Percentiles rank a stretch among this genome's conserved stretches.
phyloP scores from a whole-genome alignment of 2,797 vertebrate species.

The Sparidentex hasta region DNA sequence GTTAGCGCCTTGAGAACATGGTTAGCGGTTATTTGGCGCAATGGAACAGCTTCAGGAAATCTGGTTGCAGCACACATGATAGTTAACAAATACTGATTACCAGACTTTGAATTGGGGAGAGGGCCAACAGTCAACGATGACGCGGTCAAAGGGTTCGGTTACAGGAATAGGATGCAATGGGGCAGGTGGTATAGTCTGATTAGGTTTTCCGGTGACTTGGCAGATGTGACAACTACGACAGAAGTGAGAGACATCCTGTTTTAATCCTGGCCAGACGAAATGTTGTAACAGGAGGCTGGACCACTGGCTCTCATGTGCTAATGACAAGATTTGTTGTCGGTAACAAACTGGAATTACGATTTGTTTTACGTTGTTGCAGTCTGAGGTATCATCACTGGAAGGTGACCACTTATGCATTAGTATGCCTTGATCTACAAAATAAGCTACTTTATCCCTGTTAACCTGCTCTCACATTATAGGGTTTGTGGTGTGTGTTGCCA shows the following conservation, averaged over 20 bases:
- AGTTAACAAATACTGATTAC: no score
- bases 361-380: background rate
- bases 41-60: no score
- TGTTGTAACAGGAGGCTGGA: background rate
- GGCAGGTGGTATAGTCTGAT: background rate
- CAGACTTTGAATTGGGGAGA: no score
- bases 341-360: background rate
- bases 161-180: background rate
- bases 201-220: background rate
- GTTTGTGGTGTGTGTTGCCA: no score
- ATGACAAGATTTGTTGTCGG: background rate
- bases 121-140: background rate
- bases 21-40: no score
- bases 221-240: background rate
- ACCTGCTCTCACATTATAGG: no score
- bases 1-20: background rate
- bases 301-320: constrained; percentile 3
- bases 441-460: background rate
- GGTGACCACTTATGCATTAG: constrained; percentile 8
- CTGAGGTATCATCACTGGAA: background rate
- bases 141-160: background rate
- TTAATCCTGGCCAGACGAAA: constrained; percentile 23
- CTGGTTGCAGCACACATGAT: no score
- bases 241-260: background rate
- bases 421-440: background rate